These are phyloP conservation scores for Galeopsomyia nigrocyanea DNA, from an alignment of 2,888 invertebrate species.

Conservation along the genomic window DNA sequence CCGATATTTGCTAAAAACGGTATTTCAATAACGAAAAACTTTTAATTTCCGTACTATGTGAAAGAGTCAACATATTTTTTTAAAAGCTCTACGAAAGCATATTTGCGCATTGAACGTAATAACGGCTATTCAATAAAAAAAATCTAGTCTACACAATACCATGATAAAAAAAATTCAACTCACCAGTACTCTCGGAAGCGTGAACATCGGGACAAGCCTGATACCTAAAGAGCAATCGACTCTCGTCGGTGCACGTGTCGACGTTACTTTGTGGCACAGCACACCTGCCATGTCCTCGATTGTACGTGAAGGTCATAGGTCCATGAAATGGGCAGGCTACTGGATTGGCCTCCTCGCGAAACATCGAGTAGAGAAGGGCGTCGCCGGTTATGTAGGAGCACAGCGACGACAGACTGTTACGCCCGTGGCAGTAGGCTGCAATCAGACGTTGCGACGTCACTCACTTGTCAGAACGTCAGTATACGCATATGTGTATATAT, in stretches of 20 bases:
- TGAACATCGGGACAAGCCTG: conserved; percentile 94
- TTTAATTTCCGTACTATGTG: too few species aligned
- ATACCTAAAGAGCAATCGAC: conserved; percentile 88
- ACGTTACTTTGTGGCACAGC: conserved; percentile 90
- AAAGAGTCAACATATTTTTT: too few species aligned
- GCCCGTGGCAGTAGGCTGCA: conserved; percentile 81
- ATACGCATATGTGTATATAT: too few species aligned
- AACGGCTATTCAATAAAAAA: too few species aligned
- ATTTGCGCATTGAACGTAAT: too few species aligned
- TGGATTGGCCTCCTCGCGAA: conserved; percentile 87
- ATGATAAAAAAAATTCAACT: conserved; percentile 17
- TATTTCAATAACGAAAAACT: too few species aligned
- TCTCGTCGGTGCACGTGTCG: conserved; percentile 94
- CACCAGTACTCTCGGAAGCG: conserved; percentile 92
- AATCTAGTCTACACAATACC: too few species aligned
- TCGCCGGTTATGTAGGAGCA: conserved; percentile 92
- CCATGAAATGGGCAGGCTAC: conserved; percentile 91
- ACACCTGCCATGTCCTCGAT: conserved; percentile 91
- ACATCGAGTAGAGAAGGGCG: conserved; percentile 90
- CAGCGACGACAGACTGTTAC: conserved; percentile 83
- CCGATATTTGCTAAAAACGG: too few species aligned
- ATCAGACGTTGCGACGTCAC: conserved; percentile 18
- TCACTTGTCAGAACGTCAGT: too few species aligned
- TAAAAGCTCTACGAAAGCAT: too few species aligned
- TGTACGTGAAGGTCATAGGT: conserved; percentile 94